These are phyloP conservation scores for Monomorium pharaonis DNA, from an alignment of 1,140 invertebrate species.

Conservation along the genomic window DNA sequence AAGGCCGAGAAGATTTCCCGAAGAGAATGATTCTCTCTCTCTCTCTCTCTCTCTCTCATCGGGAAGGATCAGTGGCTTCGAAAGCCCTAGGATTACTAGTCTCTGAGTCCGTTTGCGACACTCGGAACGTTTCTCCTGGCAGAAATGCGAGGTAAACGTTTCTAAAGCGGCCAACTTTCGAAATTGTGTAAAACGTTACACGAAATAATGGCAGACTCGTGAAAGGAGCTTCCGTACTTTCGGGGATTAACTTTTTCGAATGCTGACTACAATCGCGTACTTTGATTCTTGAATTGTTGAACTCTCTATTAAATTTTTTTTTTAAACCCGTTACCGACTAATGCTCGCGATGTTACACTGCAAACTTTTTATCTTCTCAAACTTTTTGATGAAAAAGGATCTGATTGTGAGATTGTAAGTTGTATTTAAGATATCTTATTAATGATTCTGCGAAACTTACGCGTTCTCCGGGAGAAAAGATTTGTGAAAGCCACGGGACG, in stretches of 20 bases:
- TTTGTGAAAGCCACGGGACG: constrained; percentile 24
- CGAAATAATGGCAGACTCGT: background rate
- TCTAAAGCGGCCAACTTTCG: background rate
- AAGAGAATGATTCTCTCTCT: too few species aligned
- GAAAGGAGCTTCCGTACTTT: background rate
- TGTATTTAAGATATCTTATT: constrained; percentile 5
- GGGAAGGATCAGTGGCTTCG: constrained; percentile 11
- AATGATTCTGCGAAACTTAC: constrained; percentile 31
- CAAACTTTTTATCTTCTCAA: background rate
- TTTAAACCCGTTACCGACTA: background rate
- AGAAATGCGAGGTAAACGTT: constrained; percentile 1
- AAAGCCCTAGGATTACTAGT: constrained; percentile 20
- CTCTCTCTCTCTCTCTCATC: constrained; percentile 21
- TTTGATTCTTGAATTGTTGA: background rate
- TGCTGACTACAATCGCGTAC: background rate
- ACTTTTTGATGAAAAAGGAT: background rate
- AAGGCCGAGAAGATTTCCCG: background rate
- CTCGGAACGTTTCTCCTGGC: background rate
- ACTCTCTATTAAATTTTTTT: background rate
- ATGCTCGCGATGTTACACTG: background rate
- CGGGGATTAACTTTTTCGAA: background rate
- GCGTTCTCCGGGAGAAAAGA: constrained; percentile 12
- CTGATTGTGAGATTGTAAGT: background rate
- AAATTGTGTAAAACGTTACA: background rate
- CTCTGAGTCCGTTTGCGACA: constrained; percentile 4